These are phyloP conservation scores for Crenichthys baileyi DNA, from an alignment of 2,797 vertebrate genomes.

Conservation along the genomic window DNA sequence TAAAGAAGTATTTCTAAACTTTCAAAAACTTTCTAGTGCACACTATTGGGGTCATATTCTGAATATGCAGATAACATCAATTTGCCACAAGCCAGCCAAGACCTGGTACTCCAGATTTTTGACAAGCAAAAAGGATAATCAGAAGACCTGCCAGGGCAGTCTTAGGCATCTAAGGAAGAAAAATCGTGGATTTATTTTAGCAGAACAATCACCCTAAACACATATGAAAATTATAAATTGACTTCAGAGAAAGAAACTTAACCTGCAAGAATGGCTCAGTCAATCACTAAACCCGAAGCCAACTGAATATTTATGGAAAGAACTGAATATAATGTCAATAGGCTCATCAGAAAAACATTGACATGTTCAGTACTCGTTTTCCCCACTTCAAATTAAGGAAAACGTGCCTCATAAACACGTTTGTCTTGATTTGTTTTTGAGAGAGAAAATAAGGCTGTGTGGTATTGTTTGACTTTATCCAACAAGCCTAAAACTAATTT, in stretches of 20 bases:
- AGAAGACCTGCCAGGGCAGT: neutral
- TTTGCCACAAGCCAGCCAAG: neutral
- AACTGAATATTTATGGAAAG: neutral
- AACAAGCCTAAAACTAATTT: neutral
- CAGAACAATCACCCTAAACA: neutral
- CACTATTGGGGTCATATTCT: neutral
- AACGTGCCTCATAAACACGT: neutral
- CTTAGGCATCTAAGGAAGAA: neutral
- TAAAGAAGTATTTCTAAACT: neutral
- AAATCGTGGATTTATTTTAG: neutral
- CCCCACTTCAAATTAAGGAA: neutral
- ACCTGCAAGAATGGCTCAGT: neutral
- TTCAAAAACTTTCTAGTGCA: neutral
- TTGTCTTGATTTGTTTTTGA: neutral
- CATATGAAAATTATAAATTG: neutral
- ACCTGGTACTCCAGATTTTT: neutral
- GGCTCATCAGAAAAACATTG: too few relatives aligned
- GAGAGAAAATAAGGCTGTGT: neutral
- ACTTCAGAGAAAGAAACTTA: neutral
- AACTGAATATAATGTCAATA: neutral
- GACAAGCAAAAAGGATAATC: neutral
- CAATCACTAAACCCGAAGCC: neutral
- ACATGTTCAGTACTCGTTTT: too few relatives aligned
- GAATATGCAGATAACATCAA: neutral
- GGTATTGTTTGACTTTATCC: neutral